phyloP scores from a whole-genome alignment of 2,888 invertebrate species.

The Cheilosia urbana region DNA sequence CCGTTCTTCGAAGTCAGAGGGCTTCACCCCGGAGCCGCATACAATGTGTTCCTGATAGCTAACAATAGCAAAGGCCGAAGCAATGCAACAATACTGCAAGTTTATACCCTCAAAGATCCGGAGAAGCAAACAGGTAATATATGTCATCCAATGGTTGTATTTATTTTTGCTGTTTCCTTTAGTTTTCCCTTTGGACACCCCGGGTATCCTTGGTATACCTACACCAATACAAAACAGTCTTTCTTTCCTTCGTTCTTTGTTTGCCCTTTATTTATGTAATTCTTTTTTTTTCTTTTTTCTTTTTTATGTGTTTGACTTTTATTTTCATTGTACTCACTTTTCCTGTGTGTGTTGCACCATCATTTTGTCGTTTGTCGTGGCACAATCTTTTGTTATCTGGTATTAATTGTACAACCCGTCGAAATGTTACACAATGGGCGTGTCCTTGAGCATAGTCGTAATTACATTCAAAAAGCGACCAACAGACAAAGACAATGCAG shows the following conservation, averaged over 20 bases:
- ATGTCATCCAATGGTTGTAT: conserved; percentile 42
- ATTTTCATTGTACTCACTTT: conserved; percentile 36
- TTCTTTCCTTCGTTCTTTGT: conserved; percentile 6
- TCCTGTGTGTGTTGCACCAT: conserved; percentile 56
- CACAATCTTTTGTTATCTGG: conserved; percentile 74
- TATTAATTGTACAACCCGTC: conserved; percentile 37
- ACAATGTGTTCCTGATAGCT: conserved; percentile 88
- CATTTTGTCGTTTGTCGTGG: conserved; percentile 62
- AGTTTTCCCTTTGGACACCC: conserved; percentile 6
- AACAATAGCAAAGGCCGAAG: conserved; percentile 90
- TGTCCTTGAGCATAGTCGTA: conserved; percentile 79
- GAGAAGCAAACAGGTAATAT: conserved; percentile 88
- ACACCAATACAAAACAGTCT: conserved; percentile 2
- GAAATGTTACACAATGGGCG: conserved; percentile 40
- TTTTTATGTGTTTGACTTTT: conserved; percentile 51
- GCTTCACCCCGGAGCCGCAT: conserved; percentile 88
- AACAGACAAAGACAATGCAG: conserved; percentile 68
- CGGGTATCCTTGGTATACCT: conserved; percentile 7
- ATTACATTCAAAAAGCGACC: conserved; percentile 80
- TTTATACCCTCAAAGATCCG: conserved; percentile 89
- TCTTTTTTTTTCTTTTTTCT: no score
- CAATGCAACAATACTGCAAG: conserved; percentile 87
- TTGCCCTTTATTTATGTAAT: conserved; percentile 19
- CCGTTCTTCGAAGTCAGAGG: conserved; percentile 88
- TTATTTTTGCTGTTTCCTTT: conserved; percentile 26